Evolutionary conservation across 2,888 invertebrate genomes (phyloP), one percentile per base, ranked within the genome.

Genomic region (Oeneis ivallda): DNA sequence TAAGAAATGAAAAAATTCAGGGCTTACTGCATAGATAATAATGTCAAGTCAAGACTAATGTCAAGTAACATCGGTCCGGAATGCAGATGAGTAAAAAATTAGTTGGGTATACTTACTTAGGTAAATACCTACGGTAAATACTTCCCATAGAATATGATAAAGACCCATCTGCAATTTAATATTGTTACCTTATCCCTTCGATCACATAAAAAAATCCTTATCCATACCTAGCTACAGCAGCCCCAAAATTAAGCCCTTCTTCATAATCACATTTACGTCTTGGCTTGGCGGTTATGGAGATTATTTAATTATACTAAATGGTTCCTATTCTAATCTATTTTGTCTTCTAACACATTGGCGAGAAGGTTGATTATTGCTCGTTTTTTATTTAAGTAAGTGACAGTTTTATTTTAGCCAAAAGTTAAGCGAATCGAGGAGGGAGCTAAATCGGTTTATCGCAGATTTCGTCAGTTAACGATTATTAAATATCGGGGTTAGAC

Each of bases 381-480:
- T 39, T 26, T 17, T n/a, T 47, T 37, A 19, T 49, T 60, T 39
- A 13, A 39, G 5, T 64, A 17, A 13, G 50, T n/a, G 34, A 57
- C 53, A 62, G 67, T 69, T 71, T 71, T 68, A 66, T 68, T 70
- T 73, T 67, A 58, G 68, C 70, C 69, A 49, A 64, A 67, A 70
- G 72, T 71, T 82, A 84, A 82, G 83, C 72, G 74, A 79, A 81
- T 83, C 64, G 70, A 71, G 65, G 72, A 75, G 77, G 79, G 80
- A 70, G 75, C 54, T 66, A 71, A 78, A 77, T 76, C 75, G 75
- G 77, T 76, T 82, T 83, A 84, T 79, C 76, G 71, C 73, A 76
- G 75, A 75, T 76, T 81, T 79, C 78, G 79, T 81, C 79, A 78
- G 76, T 82, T 79, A 75, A 76, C 74, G 75, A 70, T 79, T 80